Base-by-base conservation (phyloP, 2,113 vertebrate genomes). In the Channa argus region DNA sequence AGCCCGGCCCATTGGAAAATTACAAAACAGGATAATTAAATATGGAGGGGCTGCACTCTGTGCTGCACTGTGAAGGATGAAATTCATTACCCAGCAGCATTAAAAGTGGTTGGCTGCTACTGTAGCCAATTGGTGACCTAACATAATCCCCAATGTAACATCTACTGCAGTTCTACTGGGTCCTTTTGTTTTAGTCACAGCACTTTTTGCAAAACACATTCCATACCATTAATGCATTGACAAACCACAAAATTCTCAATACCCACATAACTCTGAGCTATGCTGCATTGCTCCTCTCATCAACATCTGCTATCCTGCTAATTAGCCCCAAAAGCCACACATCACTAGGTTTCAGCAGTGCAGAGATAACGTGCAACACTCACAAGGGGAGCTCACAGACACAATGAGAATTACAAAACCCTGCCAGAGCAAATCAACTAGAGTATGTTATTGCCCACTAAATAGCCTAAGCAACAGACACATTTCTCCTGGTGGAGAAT, bases 241-340 rank as follows among this genome's bases (percentile, higher is more conserved):
- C 49, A 59, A 10, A 54, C 41, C 45, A 67, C 77, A 78, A 64
- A 77, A 80, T 60, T 62, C 38, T 75, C 72, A 50, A 51, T 60
- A 55, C 10, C 66, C 45, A 72, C 68, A 74, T 64, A 65, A 80
- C 65, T 79, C 66, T 56, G 69, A 79, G 86, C 63, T 72, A 59
- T 39, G 70, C 86, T 79, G 83, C 41, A 56, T 74, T 64, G 73
- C 64, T 79, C 47, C 59, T 63, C 85, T 86, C 87, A 84, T 85
- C 86, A 91, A 91, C 91, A 92, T 91, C 91, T 93, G 89, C 81
- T 85, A 84, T 86, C 52, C 68, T 71, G 74, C 83, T 93, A 93
- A 94, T 94, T 93, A 91, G 90, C 73, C 74, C 63, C 72, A 90
- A 87, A 85, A 86, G 85, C 80, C 83, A 92, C 92, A 92, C 92